A percentile compares a stretch with the other conserved stretches of the same genome.
These are phyloP conservation scores for Hybognathus amarus DNA, from an alignment of 2,797 vertebrate genomes.

Conservation along the genomic window DNA sequence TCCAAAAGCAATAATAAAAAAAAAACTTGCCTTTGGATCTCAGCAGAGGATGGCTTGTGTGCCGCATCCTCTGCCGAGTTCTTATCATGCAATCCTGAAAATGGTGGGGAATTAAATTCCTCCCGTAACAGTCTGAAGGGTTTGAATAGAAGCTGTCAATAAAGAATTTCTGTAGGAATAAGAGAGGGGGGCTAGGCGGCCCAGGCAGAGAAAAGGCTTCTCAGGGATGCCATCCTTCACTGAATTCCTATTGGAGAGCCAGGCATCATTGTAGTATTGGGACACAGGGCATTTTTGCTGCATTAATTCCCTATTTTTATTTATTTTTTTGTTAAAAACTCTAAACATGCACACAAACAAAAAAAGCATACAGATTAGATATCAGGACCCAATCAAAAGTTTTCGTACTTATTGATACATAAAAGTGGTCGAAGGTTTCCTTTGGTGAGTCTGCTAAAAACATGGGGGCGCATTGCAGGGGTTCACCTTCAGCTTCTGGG, in stretches of 20 bases:
- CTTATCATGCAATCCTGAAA: slow-evolving; percentile 79
- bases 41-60: slow-evolving; percentile 40
- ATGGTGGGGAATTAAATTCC: slow-evolving; percentile 84
- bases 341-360: slow-evolving; percentile 1
- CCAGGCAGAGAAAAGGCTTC: slow-evolving; percentile 82
- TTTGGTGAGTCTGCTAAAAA: slow-evolving; percentile 18
- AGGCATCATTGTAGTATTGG: slow-evolving; percentile 78
- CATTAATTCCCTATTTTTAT: slow-evolving; percentile 25
- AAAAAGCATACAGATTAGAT: background rate
- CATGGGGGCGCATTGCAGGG: background rate
- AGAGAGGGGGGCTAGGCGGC: slow-evolving; percentile 71
- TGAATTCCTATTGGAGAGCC: slow-evolving; percentile 91
- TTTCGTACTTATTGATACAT: slow-evolving; percentile 8
- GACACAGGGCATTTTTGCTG: slow-evolving; percentile 75
- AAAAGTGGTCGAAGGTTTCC: slow-evolving; percentile 4
- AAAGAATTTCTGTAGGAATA: slow-evolving; percentile 88
- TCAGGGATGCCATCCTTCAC: slow-evolving; percentile 89
- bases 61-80: slow-evolving; percentile 62
- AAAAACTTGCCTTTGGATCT: slow-evolving; percentile 20
- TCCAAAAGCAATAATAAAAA: slow-evolving; percentile 32
- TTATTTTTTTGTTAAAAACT: slow-evolving; percentile 16
- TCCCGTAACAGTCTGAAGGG: slow-evolving; percentile 83
- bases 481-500: slow-evolving; percentile 72
- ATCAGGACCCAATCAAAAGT: background rate
- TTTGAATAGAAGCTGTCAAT: slow-evolving; percentile 92